These are phyloP conservation scores for Whitmania pigra DNA, from an alignment of 1,140 invertebrate genomes.

Conservation along the genomic window DNA sequence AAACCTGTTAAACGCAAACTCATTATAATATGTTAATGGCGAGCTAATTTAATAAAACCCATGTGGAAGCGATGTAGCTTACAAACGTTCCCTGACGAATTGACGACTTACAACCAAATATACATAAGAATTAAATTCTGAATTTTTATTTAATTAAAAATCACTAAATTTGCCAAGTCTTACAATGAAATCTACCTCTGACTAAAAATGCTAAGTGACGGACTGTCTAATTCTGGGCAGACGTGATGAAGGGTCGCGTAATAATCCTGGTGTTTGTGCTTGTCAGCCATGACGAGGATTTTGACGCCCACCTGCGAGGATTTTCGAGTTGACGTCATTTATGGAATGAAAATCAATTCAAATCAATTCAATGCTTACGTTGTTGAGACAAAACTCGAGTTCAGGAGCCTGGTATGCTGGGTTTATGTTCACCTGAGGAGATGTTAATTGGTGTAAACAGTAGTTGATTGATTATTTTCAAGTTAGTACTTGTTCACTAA, in stretches of 20 bases:
- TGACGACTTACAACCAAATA: too few relatives aligned
- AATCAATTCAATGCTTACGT: conserved; percentile 50
- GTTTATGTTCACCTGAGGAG: conserved; percentile 62
- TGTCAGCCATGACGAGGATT: conserved; percentile 55
- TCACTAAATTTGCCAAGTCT: too few relatives aligned
- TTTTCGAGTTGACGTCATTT: background rate
- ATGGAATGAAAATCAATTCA: background rate
- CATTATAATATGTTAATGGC: too few relatives aligned
- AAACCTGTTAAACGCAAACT: too few relatives aligned
- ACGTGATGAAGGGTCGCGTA: conserved; percentile 51
- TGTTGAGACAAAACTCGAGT: conserved; percentile 63
- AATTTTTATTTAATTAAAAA: too few relatives aligned
- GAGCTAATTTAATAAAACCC: too few relatives aligned
- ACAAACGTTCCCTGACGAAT: too few relatives aligned
- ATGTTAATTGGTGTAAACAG: background rate
- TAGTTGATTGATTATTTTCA: background rate
- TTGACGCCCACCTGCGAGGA: conserved; percentile 42
- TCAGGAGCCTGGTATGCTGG: conserved; percentile 65
- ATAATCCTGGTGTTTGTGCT: conserved; percentile 58
- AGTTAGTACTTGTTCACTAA: background rate
- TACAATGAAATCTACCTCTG: background rate
- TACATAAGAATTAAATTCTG: too few relatives aligned
- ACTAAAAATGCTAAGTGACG: background rate
- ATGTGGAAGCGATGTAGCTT: too few relatives aligned
- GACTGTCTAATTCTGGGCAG: conserved; percentile 38